Evolutionary conservation across 2,888 invertebrate species (phyloP).

Genomic region (Erynnis tages): DNA sequence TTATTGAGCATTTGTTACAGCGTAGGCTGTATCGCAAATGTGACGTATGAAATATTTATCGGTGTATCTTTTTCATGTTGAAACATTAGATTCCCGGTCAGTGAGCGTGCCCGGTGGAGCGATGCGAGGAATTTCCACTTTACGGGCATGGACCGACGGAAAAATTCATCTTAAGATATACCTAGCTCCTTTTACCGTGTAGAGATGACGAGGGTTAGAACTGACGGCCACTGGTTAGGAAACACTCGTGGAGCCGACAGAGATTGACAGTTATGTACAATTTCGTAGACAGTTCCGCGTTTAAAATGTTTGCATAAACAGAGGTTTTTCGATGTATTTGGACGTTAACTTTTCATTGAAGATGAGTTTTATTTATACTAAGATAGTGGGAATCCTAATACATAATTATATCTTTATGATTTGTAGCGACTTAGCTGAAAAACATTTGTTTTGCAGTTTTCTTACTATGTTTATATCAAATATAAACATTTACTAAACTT

Average conservation of each 20-base stretch:
- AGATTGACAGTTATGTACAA: slow-evolving; percentile 15
- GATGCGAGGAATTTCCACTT: slow-evolving; percentile 62
- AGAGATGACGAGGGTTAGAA: slow-evolving; percentile 29
- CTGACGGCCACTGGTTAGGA: slow-evolving; percentile 11
- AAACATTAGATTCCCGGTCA: slow-evolving; percentile 53
- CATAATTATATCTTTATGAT: no score
- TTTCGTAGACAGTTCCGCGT: background rate
- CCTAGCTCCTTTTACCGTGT: slow-evolving; percentile 31
- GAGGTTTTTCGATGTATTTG: no score
- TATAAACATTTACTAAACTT: no score
- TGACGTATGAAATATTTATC: slow-evolving; percentile 48
- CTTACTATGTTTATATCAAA: no score
- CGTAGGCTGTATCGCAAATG: slow-evolving; percentile 32
- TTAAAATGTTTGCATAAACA: background rate
- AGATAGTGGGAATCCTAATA: no score
- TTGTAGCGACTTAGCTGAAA: no score
- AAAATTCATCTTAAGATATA: slow-evolving; percentile 46
- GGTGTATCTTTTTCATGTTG: slow-evolving; percentile 52
- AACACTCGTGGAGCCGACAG: slow-evolving; percentile 7
- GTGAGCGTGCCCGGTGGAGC: slow-evolving; percentile 48
- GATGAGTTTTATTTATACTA: no score
- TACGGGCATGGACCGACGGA: slow-evolving; percentile 47
- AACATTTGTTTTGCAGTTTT: no score
- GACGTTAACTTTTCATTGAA: no score
- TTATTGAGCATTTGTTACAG: slow-evolving; percentile 34